phyloP scores from a whole-genome alignment of 2,888 invertebrate species.

The Drosophila prostipennis region DNA sequence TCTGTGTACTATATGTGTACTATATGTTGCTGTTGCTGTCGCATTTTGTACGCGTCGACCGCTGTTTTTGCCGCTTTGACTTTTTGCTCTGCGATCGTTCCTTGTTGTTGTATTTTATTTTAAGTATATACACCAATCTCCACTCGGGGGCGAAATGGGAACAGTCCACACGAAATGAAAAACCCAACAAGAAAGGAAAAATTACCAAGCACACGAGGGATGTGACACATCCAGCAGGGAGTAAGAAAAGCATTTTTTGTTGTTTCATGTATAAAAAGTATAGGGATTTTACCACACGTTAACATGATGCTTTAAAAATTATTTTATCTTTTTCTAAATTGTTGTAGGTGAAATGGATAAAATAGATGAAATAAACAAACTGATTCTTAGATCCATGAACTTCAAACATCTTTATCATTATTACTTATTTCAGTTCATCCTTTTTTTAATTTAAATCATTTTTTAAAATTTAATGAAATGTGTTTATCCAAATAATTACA shows the following conservation, averaged over 20 bases:
- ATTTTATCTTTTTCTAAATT: too few relatives aligned
- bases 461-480: too few relatives aligned
- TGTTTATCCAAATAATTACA: too few relatives aligned
- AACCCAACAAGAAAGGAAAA: slow-evolving; percentile 1
- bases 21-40: slow-evolving; percentile 56
- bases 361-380: too few relatives aligned
- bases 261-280: too few relatives aligned
- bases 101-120: slow-evolving; percentile 69
- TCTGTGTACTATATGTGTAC: slow-evolving; percentile 74
- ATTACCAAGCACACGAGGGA: slow-evolving; percentile 1
- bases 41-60: slow-evolving; percentile 78
- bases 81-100: slow-evolving; percentile 70
- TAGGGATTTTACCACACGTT: too few relatives aligned
- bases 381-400: too few relatives aligned
- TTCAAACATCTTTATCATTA: too few relatives aligned
- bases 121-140: slow-evolving; percentile 48
- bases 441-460: too few relatives aligned
- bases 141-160: slow-evolving; percentile 66
- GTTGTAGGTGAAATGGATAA: too few relatives aligned
- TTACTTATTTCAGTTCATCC: too few relatives aligned
- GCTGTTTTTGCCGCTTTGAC: slow-evolving; percentile 74
- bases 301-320: too few relatives aligned
- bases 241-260: neutral
- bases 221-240: slow-evolving; percentile 5
- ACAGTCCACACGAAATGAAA: slow-evolving; percentile 63